Base-by-base conservation (phyloP, 2,113 vertebrate genomes). In the Plecturocebus donacophilus region DNA sequence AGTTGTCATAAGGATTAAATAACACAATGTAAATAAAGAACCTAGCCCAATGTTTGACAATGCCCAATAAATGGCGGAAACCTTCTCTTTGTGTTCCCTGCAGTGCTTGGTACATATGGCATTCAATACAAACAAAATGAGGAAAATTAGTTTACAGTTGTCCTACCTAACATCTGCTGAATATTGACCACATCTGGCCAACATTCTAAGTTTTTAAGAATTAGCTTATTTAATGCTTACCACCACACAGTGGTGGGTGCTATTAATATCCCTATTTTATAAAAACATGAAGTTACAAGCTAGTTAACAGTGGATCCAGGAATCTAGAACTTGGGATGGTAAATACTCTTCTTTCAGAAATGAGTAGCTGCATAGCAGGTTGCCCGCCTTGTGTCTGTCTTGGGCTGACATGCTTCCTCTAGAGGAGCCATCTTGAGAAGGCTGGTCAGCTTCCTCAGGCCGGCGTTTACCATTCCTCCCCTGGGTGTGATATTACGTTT, bases 1-100 rank as follows among this genome's bases (percentile, higher is more conserved):
- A 76, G 27, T 27, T 66, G 87, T 58, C 80, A 14, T 80, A 76
- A 90, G 35, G 70, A 90, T 86, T 90, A 89, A 92, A 42, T 82
- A 73, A 40, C 27, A n/a, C 80, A 58, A 8, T 9, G 30, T 80
- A 70, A 90, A 82, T 68, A 75, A 79, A 71, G 70, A 40, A 56
- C 16, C 20, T 19, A 6, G 16, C 40, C 40, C 16, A 32, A 0
- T 75, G 68, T 58, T 90, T 90, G 80, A 58, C 40, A 11, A 16
- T 38, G 77, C 40, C 80, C 11, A 20, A 1, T 45, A 58, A 45
- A 42, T 27, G 14, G 40, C 21, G 49, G 32, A 16, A 25, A 66
- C 19, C 58, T 77, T 77, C 32, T 56, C 11, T 76, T 68, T 47
- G 35, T 71, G 68, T 61, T 92, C 45, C 23, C 88, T 35, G 1